A percentile compares a stretch with the other conserved stretches of the same genome.
These are phyloP conservation scores for Ophraella communa DNA, from an alignment of 2,888 invertebrate species.

Conservation along the genomic window DNA sequence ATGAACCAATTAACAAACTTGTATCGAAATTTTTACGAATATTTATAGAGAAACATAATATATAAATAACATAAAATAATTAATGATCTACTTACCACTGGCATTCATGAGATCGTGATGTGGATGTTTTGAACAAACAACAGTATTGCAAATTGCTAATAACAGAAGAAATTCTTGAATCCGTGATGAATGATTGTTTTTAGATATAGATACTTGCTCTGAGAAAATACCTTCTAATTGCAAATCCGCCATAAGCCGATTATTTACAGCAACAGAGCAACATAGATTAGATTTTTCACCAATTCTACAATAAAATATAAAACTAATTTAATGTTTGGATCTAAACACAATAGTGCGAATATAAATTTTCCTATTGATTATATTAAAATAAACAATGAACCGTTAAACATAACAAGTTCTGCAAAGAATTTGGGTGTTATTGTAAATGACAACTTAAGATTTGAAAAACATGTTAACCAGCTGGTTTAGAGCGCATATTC, in stretches of 20 bases:
- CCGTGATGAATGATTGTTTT: conserved; percentile 69
- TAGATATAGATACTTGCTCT: conserved; percentile 46
- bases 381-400: too few relatives aligned
- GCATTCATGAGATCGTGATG: conserved; percentile 76
- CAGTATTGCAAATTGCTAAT: conserved; percentile 95
- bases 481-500: too few relatives aligned
- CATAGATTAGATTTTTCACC: conserved; percentile 51
- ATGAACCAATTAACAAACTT: too few relatives aligned
- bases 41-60: too few relatives aligned
- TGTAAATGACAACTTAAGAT: too few relatives aligned
- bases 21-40: too few relatives aligned
- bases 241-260: conserved; percentile 63
- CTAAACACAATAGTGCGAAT: too few relatives aligned
- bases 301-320: neutral
- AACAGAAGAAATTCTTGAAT: conserved; percentile 89
- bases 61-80: neutral
- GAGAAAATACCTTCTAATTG: conserved; percentile 49
- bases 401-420: too few relatives aligned
- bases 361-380: too few relatives aligned
- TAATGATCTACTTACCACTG: conserved; percentile 65
- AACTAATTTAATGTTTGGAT: too few relatives aligned
- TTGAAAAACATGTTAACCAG: too few relatives aligned
- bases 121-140: conserved; percentile 89
- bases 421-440: too few relatives aligned
- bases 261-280: conserved; percentile 59